Evolutionary conservation across 2,113 vertebrate species (phyloP).

Genomic region (Anolis carolinensis): DNA sequence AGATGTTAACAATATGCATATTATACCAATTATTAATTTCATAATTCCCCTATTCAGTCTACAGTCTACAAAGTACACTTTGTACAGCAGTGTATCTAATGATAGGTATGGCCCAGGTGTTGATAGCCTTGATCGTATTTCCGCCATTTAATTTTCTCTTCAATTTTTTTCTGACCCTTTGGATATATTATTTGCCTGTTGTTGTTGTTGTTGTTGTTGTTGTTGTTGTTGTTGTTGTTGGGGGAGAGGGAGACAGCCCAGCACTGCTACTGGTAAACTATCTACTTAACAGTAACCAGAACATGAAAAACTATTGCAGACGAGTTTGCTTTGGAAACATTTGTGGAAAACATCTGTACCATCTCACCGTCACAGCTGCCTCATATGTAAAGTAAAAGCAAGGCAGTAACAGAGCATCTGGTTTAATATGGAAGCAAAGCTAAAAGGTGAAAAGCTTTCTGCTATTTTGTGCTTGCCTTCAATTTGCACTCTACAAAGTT

Average conservation of each 20-base stretch:
- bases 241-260: no score
- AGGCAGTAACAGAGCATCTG: neutral
- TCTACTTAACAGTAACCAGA: neutral
- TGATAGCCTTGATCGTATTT: no score
- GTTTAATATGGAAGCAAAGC: neutral
- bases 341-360: neutral
- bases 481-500: neutral
- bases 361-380: neutral
- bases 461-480: neutral
- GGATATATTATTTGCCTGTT: no score
- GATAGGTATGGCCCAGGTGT: no score
- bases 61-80: neutral
- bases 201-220: no score
- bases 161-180: no score
- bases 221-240: no score
- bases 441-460: neutral
- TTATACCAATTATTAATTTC: neutral
- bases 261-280: neutral
- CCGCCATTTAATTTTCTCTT: no score
- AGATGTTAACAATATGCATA: neutral
- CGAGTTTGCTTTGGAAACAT: neutral
- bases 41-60: neutral
- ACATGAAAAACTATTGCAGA: constrained; percentile 3
- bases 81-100: neutral
- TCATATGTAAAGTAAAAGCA: neutral